Evolutionary conservation across 2,797 vertebrate genomes (phyloP), one percentile per base, ranked within the genome.

Genomic region (Danionella dracula): DNA sequence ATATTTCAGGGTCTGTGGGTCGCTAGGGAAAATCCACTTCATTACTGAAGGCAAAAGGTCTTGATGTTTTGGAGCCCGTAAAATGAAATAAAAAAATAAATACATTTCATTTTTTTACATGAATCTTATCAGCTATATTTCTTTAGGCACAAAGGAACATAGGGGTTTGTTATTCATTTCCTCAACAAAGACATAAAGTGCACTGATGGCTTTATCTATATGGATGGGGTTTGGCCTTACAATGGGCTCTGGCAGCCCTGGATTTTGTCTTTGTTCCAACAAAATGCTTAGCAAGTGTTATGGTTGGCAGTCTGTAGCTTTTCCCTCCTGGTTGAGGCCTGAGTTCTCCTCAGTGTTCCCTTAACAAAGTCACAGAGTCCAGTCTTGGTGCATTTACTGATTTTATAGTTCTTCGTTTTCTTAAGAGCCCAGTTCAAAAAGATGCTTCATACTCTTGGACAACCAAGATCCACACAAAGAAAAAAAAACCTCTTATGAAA

Each of bases 211-310:
- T 44, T 54, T 65, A 45, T 65, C 62, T 45, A 54, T 54, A 45
- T 10, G 19, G 45, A 54, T 63, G 41, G 23, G 34, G 40, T 53
- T 45, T 64, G n/a, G 48, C 46, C 53, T 53, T 54, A 19, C 31
- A 45, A 16, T 54, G 31, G 17, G 13, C 50, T 20, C 19, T 54
- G 23, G 23, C 27, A 42, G 65, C 35, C 56, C 12, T 3, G 37
- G 29, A n/a, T 13, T 51, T 21, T 40, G 23, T 58, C 29, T 59
- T 41, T 59, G 17, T 41, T 42, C 20, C 35, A 40, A 58, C 20
- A 49, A 35, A 60, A 37, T 61, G 29, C 46, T 68, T 61, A 42
- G 45, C 55, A 42, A 41, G 45, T 35, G 37, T 51, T 68, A 46
- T 59, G 37, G 56, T 68, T 60, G 66, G 38, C 19, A 37, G 16